Evolutionary conservation across 30 jellyfish, hydroid and myxozoan species (phyloP), one percentile per base, ranked within the genome.

Genomic region (Aurelia coerulea): DNA sequence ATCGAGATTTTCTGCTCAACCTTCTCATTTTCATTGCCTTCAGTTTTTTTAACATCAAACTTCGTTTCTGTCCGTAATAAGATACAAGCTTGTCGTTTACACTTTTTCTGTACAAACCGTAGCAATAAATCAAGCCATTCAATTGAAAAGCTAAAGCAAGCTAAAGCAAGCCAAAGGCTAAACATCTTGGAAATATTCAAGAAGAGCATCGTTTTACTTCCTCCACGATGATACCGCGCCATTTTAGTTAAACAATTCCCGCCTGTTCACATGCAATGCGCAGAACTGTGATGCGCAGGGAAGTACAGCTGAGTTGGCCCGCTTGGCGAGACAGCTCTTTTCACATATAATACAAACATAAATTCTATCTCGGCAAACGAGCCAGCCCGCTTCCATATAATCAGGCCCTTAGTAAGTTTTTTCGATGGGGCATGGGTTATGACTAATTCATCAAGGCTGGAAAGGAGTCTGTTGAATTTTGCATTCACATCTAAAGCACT

Each of bases 311-410:
- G 64, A 70, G 81, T 65, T 70, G 81, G 81, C 81, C 81, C 81
- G 81, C 64, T 70, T 70, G 81, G 66, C 64, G 81, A 70, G 81
- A 70, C 64, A 70, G 81, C 81, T 70, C 77, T 70, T 70, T 70
- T 41, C 81, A 70, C 81, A 70, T 70, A 41, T 34, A 70, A 41
- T 41, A 42, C 64, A 2, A 39, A 70, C 64, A 65, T 42, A 70
- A 32, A 13, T 70, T 70, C 64, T 10, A 41, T 70, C 81, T 70
- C 81, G 64, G 65, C 64, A 70, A 70, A 70, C 64, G 81, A 39
- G 81, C 81, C 81, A 70, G 81, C 81, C 81, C 81, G 81, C 81
- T 70, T 70, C 81, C 81, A 70, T 70, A 70, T 58, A 58, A 58
- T 58, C 67, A 58, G 67, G 67, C 67, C 67, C 67, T 58, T 58